phyloP scores from a whole-genome alignment of 2,888 invertebrate genomes.

The Orthosia cruda region DNA sequence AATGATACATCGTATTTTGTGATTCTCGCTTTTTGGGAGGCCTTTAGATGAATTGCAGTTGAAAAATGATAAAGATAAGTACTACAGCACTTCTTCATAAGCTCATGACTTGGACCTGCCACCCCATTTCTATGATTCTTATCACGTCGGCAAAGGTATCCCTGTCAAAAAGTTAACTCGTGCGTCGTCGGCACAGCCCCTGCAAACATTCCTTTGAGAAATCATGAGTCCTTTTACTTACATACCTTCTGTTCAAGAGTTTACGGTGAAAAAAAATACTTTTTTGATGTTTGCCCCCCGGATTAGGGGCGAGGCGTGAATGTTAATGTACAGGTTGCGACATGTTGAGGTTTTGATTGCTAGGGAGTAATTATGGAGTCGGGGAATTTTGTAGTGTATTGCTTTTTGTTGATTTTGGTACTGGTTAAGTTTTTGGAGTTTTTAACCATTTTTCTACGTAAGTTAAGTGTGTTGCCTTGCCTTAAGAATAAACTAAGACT shows the following conservation, averaged over 20 bases:
- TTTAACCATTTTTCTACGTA: neutral
- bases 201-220: constrained; percentile 90
- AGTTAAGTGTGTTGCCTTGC: too few relatives aligned
- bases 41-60: too few relatives aligned
- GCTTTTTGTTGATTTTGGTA: neutral
- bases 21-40: too few relatives aligned
- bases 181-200: constrained; percentile 81
- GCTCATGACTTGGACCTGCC: constrained; percentile 51
- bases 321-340: constrained; percentile 60
- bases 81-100: neutral
- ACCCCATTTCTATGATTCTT: constrained; percentile 78
- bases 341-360: constrained; percentile 37
- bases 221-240: constrained; percentile 87
- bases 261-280: constrained; percentile 40
- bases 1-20: too few relatives aligned
- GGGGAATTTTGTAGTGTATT: constrained; percentile 1
- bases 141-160: constrained; percentile 89
- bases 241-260: constrained; percentile 71
- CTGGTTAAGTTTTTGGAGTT: neutral
- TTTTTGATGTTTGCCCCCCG: constrained; percentile 65
- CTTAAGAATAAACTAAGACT: too few relatives aligned
- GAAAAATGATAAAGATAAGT: too few relatives aligned
- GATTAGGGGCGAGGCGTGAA: constrained; percentile 65
- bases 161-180: constrained; percentile 91
- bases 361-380: constrained; percentile 54